Evolutionary conservation across 2,888 invertebrate genomes (phyloP).

Genomic region (Cyrtodaria siliqua): DNA sequence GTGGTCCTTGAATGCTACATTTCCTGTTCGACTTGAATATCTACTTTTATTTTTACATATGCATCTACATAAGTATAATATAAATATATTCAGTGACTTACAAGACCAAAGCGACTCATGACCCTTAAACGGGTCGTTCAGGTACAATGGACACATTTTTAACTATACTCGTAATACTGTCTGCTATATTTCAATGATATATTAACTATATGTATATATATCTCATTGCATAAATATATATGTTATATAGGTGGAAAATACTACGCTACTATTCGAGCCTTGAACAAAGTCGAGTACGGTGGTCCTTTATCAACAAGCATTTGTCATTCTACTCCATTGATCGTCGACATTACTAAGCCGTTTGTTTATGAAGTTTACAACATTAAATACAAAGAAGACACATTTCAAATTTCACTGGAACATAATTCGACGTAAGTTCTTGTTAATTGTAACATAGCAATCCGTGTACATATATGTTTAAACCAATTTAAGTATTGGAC

Average conservation of each 20-base stretch:
- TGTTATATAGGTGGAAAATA: constrained; percentile 72
- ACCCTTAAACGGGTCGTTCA: no score
- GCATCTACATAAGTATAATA: no score
- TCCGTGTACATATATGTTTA: neutral
- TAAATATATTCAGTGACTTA: no score
- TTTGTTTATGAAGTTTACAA: constrained; percentile 71
- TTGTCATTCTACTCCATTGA: constrained; percentile 74
- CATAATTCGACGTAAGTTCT: constrained; percentile 75
- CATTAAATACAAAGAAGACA: constrained; percentile 73
- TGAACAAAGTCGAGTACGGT: constrained; percentile 78
- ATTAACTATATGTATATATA: neutral
- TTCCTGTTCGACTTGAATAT: no score
- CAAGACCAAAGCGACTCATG: no score
- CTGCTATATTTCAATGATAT: neutral
- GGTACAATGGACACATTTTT: no score
- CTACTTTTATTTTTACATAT: no score
- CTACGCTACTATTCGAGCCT: constrained; percentile 70
- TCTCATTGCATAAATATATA: neutral
- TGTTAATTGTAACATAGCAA: neutral
- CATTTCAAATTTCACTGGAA: constrained; percentile 53
- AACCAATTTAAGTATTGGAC: neutral
- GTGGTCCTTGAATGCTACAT: no score
- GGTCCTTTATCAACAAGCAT: constrained; percentile 74
- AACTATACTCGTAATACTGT: no score
- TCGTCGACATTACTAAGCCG: constrained; percentile 75